Evolutionary conservation across 1,140 invertebrate species (phyloP), one percentile per base, ranked within the genome.

Genomic region (Armadillidium nasatum): DNA sequence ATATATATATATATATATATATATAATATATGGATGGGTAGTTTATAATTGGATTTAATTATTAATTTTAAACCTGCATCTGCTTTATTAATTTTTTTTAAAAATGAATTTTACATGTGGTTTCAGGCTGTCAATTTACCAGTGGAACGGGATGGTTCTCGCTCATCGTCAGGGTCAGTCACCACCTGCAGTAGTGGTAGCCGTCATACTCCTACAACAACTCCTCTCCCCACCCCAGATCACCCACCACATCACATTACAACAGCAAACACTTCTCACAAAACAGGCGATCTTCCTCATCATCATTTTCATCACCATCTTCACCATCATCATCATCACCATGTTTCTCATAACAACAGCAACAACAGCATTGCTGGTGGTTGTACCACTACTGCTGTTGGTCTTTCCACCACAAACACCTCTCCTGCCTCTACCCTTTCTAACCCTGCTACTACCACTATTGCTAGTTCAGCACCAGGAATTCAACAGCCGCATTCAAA

Each of bases 121-220:
- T 83, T 86, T 23, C 84, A 94, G 92, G 90, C 91, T 74, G 85
- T 94, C 83, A 91, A 93, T 84, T 88, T 94, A 83, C 92, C 92
- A 75, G n/a, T n/a, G 83, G 91, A 91, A 82, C 86, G 89, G 75
- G 86, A 88, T 66, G 90, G 91, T 80, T 88, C 89, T 76, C 87
- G 89, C 74, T 89, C 88, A 78, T 90, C 90, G 68, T 87, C 88
- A 79, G 89, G 91, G 78, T 87, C 89, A 74, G 86, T 87, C n/a
- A 83, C 84, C 80, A 84, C 86, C 83, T 82, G 86, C 81, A 82
- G 86, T 81, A 60, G 82, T 78, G 44, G 80, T 78, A 75, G 78
- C 79, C 76, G 75, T 76, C 78, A 79, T 75, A 76, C 78, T 73
- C 78, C 78, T 71, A 76, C 78, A 72, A 50, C 72, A 33, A 74